A percentile compares a stretch with the other conserved stretches of the same genome.
Conservation (phyloP, 2,797 vertebrate genomes). For the Hoplostethus mediterraneus region DNA sequence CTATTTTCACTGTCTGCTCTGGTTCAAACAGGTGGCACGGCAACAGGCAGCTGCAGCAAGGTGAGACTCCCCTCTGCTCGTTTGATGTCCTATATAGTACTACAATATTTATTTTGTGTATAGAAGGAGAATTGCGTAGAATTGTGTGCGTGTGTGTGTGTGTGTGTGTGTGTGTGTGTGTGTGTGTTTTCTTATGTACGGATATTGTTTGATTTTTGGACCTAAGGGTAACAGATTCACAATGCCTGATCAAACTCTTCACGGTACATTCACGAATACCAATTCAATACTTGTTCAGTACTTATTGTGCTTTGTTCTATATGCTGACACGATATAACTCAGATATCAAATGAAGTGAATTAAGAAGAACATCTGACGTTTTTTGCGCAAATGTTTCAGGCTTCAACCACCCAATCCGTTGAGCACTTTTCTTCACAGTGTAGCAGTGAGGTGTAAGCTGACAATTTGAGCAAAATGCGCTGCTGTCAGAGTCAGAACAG, state of each 20-base stretch:
- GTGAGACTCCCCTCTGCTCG: constrained; percentile 69
- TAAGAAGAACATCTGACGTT: constrained; percentile 49
- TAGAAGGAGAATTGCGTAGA: neutral
- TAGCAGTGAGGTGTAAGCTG: constrained; percentile 5
- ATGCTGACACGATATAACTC: too few species aligned
- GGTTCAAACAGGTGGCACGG: constrained; percentile 77
- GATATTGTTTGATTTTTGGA: neutral
- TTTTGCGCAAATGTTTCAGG: neutral
- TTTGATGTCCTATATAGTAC: neutral
- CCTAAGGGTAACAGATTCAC: neutral
- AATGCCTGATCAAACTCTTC: neutral
- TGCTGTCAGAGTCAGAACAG: constrained; percentile 15
- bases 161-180: constrained; percentile 9
- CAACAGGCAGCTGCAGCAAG: constrained; percentile 64
- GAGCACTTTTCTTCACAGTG: constrained; percentile 15
- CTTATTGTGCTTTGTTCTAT: too few species aligned
- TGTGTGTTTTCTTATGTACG: neutral
- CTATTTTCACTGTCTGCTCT: constrained; percentile 69
- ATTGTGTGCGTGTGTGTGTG: constrained; percentile 6
- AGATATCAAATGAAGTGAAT: neutral
- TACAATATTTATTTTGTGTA: neutral
- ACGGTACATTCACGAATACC: too few species aligned
- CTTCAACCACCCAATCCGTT: constrained; percentile 16
- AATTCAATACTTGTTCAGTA: too few species aligned
- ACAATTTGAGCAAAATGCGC: constrained; percentile 30